Evolutionary conservation across 2,113 vertebrate genomes (phyloP).

Genomic region (Entelurus aequoreus): DNA sequence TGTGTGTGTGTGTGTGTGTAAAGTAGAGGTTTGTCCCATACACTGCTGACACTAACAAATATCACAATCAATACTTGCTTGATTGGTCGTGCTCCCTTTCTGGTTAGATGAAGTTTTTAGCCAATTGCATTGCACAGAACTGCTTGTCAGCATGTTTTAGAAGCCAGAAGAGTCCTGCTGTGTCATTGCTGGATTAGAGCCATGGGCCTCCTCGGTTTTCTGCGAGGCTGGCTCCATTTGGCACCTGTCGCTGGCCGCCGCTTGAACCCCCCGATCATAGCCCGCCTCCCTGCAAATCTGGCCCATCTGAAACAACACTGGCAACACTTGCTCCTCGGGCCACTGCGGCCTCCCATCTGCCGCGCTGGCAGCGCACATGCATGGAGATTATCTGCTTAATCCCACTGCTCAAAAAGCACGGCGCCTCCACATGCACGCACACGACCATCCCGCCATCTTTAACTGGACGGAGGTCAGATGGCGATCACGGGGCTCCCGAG

Average conservation of each 20-base stretch:
- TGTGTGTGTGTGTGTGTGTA: background rate
- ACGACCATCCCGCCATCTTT: background rate
- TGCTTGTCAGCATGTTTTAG: conserved; percentile 46
- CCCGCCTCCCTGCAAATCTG: conserved; percentile 25
- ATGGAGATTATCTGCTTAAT: conserved; percentile 49
- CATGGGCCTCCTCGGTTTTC: conserved; percentile 7
- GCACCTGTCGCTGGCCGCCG: conserved; percentile 25
- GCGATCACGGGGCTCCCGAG: conserved; percentile 16
- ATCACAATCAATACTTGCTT: conserved; percentile 36
- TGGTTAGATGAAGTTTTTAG: conserved; percentile 14
- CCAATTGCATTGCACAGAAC: conserved; percentile 25
- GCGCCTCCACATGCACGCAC: conserved; percentile 4
- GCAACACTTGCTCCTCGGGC: conserved; percentile 43
- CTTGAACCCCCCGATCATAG: conserved; percentile 33
- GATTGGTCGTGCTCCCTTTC: conserved; percentile 22
- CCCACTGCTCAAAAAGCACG: conserved; percentile 28
- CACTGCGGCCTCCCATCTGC: conserved; percentile 59
- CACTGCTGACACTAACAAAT: conserved; percentile 43
- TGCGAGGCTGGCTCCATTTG: conserved; percentile 30
- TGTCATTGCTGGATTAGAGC: background rate
- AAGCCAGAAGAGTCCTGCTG: conserved; percentile 25
- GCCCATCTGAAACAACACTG: conserved; percentile 32
- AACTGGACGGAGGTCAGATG: conserved; percentile 20
- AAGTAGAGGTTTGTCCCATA: background rate
- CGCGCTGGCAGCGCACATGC: conserved; percentile 45